Base-by-base conservation (phyloP, 2,797 vertebrate species). In the Peromyscus nudipes region DNA sequence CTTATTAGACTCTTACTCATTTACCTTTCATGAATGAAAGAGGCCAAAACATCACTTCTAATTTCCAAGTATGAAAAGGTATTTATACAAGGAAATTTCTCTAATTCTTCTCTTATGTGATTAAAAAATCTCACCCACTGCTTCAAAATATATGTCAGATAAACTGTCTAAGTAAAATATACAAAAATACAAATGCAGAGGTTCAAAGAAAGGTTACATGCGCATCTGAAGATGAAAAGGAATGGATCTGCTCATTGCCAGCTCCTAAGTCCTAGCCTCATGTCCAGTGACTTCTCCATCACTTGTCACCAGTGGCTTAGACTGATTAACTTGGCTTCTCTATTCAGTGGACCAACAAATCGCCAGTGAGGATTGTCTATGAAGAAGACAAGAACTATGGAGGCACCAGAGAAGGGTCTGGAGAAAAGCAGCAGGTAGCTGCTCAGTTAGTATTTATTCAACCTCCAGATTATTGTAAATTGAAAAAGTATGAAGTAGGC, bases 161-260 rank as follows among this genome's bases (percentile, higher is more conserved):
- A 81, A 77, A 46, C 64, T 82, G 8, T 77, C 91, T 64, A 93
- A 85, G 85, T 76, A 62, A 87, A 83, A 85, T 76, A 7, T 95
- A 8, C 34, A 55, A 62, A 91, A 92, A 89, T 21, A 27, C 84
- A 84, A 73, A 83, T 34, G 62, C 13, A 3, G 65, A 81, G 19
- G 79, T 94, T 92, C 43, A 76, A 27, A 60, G 73, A 85, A 11
- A 88, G 5, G 17, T 43, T 93, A 31, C 67, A 46, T 46, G 27
- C 5, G 17, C 16, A 37, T 75, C 25, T 80, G 4, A 80, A 49
- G 52, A 25, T 17, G 37, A 67, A 91, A 27, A 7, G 9, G 31
- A 55, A 46, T 43, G 9, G 34, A 52, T 11, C 31, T n/a, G 46
- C 13, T 86, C 34, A n/a, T 43, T 4, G 4, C 23, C 16, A 37